Evolutionary conservation across 2,797 vertebrate species (phyloP).

Genomic region (Pangasius krempfi): DNA sequence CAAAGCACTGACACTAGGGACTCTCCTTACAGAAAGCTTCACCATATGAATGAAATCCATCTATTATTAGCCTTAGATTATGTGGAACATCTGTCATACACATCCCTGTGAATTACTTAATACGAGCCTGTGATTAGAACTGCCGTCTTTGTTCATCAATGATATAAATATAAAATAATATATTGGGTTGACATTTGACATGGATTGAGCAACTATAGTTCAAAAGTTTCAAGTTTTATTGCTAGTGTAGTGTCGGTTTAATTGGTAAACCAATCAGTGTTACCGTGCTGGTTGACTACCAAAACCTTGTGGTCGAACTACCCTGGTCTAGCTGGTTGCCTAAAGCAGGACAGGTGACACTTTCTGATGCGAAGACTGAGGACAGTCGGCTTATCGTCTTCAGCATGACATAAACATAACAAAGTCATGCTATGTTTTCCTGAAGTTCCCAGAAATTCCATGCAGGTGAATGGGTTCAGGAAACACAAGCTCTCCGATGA

Average conservation of each 20-base stretch:
- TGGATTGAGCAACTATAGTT: background rate
- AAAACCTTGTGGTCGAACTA: background rate
- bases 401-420: background rate
- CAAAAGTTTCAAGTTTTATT: background rate
- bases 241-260: background rate
- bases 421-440: background rate
- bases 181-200: background rate
- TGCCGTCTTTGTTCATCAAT: background rate
- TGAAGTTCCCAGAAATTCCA: background rate
- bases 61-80: background rate
- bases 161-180: background rate
- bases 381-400: background rate
- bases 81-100: background rate
- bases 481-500: background rate
- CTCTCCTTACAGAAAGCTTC: background rate
- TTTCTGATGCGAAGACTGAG: background rate
- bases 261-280: background rate
- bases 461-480: background rate
- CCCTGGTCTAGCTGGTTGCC: background rate
- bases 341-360: background rate
- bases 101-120: background rate
- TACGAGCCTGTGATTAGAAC: background rate
- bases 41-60: background rate
- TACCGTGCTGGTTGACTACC: background rate
- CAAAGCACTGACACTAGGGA: background rate